Base-by-base conservation (phyloP, 2,113 vertebrate genomes). In the Psilopsiagon aymara region DNA sequence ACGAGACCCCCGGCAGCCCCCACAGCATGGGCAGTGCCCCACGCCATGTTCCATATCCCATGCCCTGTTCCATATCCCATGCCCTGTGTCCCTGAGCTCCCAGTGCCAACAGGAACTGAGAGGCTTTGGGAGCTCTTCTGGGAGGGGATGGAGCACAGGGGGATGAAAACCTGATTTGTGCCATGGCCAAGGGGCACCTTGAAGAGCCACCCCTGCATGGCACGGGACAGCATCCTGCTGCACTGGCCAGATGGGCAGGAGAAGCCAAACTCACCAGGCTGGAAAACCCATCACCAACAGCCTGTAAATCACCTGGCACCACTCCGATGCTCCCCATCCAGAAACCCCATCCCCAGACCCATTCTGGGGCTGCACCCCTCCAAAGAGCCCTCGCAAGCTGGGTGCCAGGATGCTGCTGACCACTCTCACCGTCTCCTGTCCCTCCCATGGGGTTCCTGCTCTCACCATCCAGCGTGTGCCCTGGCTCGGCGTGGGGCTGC, bases 321-420 rank as follows among this genome's bases (percentile, higher is more conserved):
- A 0, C 68, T 21, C 68, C 2, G 0, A 21, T 7, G 23, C 6
- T 35, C n/a, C 76, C 85, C 41, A 3, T 7, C 7, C 53, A 9
- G 35, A 41, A 25, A 33, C 28, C 14, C 41, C 57, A 59, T 59
- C 33, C 21, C 33, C 33, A 59, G 55, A 17, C 33, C 19, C 62
- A 0, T 25, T 59, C 33, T 6, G 13, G 83, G 83, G 57, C n/a
- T 2, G 25, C 21, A 35, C 13, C 59, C 51, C 31, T 11, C 13
- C 49, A 0, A 8, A 20, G 55, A 37, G 1, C 2, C 43, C 53
- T 8, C 29, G 19, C 5, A 0, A 39, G 24, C 3, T 0, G 0
- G 29, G 1, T 6, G 1, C 24, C 2, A 2, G 59, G 44, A 11
- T 14, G 55, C 17, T 7, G 55, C 67, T 2, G 6, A 7, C 10